Conservation (phyloP, 2,888 invertebrate species). For the Standfussiana lucernea region DNA sequence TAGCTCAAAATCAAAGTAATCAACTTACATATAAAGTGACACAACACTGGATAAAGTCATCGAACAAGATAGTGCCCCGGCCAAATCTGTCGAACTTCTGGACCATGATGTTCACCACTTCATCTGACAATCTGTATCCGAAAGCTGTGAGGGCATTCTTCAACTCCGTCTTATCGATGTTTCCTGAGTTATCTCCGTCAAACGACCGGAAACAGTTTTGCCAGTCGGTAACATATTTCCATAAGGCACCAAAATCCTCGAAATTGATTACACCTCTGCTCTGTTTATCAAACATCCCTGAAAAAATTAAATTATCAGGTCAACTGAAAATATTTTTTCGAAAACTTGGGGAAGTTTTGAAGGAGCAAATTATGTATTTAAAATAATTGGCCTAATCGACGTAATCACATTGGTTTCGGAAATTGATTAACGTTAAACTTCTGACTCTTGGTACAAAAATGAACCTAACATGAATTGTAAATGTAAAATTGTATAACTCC, state of each 20-base stretch:
- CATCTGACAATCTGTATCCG: slow-evolving; percentile 96
- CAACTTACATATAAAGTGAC: slow-evolving; percentile 97
- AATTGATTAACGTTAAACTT: background rate
- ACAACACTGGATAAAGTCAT: slow-evolving; percentile 99
- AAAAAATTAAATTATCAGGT: slow-evolving; percentile 67
- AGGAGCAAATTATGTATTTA: background rate
- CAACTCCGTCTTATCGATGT: slow-evolving; percentile 97
- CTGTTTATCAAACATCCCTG: slow-evolving; percentile 98
- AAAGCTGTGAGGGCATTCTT: slow-evolving; percentile 97
- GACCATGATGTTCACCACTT: slow-evolving; percentile 94
- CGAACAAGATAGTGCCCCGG: slow-evolving; percentile 97
- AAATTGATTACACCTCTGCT: slow-evolving; percentile 97
- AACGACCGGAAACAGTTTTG: slow-evolving; percentile 98
- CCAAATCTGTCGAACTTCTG: slow-evolving; percentile 98
- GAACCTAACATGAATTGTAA: background rate
- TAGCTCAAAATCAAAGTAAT: background rate
- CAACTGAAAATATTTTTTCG: background rate
- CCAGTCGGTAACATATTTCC: slow-evolving; percentile 99
- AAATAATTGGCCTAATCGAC: background rate
- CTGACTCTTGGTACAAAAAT: background rate
- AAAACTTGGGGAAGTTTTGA: background rate
- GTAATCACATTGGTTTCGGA: background rate
- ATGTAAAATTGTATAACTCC: background rate
- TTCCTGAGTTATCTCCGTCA: slow-evolving; percentile 97
- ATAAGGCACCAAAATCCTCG: slow-evolving; percentile 98